Percentiles rank a stretch among this genome's conserved stretches.
Conservation (phyloP, 2,888 invertebrate genomes). For the Apamea sordens region DNA sequence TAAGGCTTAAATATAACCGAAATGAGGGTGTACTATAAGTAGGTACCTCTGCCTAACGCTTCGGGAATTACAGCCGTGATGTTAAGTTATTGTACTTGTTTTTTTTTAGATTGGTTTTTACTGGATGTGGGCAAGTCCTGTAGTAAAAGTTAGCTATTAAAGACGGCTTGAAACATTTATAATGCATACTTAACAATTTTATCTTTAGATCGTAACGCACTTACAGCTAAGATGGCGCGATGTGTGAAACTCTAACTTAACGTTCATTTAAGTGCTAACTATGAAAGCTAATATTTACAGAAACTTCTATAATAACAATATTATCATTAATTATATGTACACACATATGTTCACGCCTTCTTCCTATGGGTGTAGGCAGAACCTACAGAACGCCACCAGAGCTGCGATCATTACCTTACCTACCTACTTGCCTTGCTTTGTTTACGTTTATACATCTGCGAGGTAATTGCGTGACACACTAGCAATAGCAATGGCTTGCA, state of each 20-base stretch:
- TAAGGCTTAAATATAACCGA: background rate
- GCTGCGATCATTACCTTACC: background rate
- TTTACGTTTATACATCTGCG: too few species aligned
- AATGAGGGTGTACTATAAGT: background rate
- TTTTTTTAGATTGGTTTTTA: background rate
- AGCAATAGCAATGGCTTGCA: too few species aligned
- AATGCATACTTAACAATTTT: slow-evolving; percentile 56
- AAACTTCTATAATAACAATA: slow-evolving; percentile 21
- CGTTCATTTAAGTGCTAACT: slow-evolving; percentile 37
- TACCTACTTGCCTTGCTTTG: too few species aligned
- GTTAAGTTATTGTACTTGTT: background rate
- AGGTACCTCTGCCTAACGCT: background rate
- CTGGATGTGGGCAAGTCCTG: slow-evolving; percentile 1
- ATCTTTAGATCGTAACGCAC: slow-evolving; percentile 51
- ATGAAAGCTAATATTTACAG: slow-evolving; percentile 34
- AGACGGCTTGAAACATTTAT: slow-evolving; percentile 35
- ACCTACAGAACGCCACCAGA: too few species aligned
- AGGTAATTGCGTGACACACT: too few species aligned
- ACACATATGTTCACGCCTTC: background rate
- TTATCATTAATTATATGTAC: background rate
- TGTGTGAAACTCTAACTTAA: slow-evolving; percentile 63
- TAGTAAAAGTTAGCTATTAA: slow-evolving; percentile 43
- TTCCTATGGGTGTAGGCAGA: background rate
- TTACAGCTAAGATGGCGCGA: slow-evolving; percentile 37
- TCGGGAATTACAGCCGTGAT: background rate